Conservation (phyloP, 2,888 invertebrate genomes). For the Tiliacea aurago region DNA sequence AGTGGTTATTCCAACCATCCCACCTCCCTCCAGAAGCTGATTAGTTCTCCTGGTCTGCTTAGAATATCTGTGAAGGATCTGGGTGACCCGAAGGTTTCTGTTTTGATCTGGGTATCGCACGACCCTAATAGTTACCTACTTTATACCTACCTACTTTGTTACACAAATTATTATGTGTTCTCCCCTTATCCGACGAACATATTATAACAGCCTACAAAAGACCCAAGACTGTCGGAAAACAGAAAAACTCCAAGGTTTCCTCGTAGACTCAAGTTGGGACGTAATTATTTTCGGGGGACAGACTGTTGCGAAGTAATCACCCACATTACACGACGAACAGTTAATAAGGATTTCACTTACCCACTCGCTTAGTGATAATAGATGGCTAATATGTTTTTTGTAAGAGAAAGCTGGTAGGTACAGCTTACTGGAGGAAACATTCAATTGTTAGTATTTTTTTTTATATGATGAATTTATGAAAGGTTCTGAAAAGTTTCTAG, state of each 20-base stretch:
- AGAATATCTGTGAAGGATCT: too few species aligned
- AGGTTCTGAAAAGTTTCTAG: neutral
- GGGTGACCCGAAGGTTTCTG: too few species aligned
- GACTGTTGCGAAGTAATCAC: conserved; percentile 47
- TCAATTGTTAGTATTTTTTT: neutral
- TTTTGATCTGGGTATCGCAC: too few species aligned
- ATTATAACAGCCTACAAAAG: conserved; percentile 21
- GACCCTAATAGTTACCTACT: too few species aligned
- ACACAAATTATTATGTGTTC: neutral
- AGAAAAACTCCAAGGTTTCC: conserved; percentile 52
- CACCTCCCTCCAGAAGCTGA: too few species aligned
- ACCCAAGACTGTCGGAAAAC: conserved; percentile 46
- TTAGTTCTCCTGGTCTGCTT: too few species aligned
- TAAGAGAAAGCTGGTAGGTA: neutral
- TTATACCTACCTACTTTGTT: neutral
- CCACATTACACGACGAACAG: conserved; percentile 33
- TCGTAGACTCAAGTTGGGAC: conserved; percentile 46
- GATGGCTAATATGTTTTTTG: neutral
- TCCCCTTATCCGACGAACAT: conserved; percentile 10
- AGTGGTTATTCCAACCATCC: too few species aligned
- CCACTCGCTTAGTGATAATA: neutral
- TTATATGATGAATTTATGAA: neutral
- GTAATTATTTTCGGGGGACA: conserved; percentile 60
- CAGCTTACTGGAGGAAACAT: neutral
- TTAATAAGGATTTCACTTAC: conserved; percentile 36